Conservation (phyloP, 2,888 invertebrate genomes). For the Ischnura elegans region DNA sequence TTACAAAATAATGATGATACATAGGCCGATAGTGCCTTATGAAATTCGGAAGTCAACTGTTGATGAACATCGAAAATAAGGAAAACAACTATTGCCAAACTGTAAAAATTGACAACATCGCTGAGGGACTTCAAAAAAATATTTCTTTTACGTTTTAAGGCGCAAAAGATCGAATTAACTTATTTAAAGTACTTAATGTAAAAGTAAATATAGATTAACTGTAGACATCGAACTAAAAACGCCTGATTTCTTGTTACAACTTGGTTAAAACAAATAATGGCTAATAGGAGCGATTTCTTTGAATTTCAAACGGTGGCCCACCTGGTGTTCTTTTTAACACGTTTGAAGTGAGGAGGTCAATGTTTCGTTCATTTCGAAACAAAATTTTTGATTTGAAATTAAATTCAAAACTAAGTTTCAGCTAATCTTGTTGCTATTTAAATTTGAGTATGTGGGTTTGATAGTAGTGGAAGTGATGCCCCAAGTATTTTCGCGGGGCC, state of each 20-base stretch:
- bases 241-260: no score
- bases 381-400: no score
- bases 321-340: neutral
- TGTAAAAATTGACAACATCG: neutral
- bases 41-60: conserved; percentile 8
- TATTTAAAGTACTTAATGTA: no score
- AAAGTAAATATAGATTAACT: no score
- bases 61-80: neutral
- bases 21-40: neutral
- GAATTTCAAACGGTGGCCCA: neutral
- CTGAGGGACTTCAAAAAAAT: neutral
- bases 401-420: no score
- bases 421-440: no score
- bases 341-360: neutral
- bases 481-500: no score
- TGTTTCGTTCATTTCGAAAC: neutral
- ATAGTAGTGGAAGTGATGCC: neutral
- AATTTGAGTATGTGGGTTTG: no score
- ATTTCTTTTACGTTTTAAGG: neutral
- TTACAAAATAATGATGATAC: conserved; percentile 17
- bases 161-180: neutral
- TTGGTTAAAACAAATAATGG: no score
- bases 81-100: neutral
- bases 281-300: neutral
- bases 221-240: no score